Percentiles rank a stretch among this genome's conserved stretches.
Conservation (phyloP, 2,888 invertebrate genomes). For the Eristalinus aeneus region DNA sequence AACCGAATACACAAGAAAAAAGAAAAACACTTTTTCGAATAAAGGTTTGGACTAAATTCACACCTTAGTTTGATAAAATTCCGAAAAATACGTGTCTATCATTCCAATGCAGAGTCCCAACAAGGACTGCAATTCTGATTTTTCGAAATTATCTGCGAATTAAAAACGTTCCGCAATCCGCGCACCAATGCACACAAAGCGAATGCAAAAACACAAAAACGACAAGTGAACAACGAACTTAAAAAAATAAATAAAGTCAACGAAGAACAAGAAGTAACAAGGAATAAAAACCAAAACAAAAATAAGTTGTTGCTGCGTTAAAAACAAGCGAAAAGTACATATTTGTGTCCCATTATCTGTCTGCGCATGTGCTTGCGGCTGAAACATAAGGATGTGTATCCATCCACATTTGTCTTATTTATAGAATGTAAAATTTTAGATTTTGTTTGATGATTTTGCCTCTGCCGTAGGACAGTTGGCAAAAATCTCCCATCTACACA, state of each 20-base stretch:
- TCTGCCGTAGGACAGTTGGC: background rate
- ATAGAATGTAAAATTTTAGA: slow-evolving; percentile 29
- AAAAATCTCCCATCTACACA: background rate
- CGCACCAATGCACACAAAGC: slow-evolving; percentile 37
- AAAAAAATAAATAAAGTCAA: slow-evolving; percentile 23
- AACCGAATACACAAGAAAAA: background rate
- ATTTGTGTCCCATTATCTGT: slow-evolving; percentile 34
- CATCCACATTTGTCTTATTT: slow-evolving; percentile 39
- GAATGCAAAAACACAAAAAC: slow-evolving; percentile 12
- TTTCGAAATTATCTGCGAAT: slow-evolving; percentile 23
- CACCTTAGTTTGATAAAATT: slow-evolving; percentile 1
- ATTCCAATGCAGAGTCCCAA: slow-evolving; percentile 37
- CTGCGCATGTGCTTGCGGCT: slow-evolving; percentile 50
- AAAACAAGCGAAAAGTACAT: slow-evolving; percentile 5
- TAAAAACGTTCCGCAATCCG: slow-evolving; percentile 29
- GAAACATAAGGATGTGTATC: slow-evolving; percentile 37
- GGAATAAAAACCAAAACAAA: slow-evolving; percentile 47
- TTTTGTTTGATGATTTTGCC: slow-evolving; percentile 32
- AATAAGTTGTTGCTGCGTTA: slow-evolving; percentile 50
- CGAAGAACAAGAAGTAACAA: background rate
- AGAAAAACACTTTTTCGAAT: background rate
- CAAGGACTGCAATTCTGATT: slow-evolving; percentile 48
- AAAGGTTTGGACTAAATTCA: background rate
- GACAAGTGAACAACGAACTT: slow-evolving; percentile 8
- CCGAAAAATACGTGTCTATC: slow-evolving; percentile 12